A percentile compares a stretch with the other conserved stretches of the same genome.
Evolutionary conservation across 1,140 invertebrate species (phyloP).

Genomic region (Armadillidium nasatum): DNA sequence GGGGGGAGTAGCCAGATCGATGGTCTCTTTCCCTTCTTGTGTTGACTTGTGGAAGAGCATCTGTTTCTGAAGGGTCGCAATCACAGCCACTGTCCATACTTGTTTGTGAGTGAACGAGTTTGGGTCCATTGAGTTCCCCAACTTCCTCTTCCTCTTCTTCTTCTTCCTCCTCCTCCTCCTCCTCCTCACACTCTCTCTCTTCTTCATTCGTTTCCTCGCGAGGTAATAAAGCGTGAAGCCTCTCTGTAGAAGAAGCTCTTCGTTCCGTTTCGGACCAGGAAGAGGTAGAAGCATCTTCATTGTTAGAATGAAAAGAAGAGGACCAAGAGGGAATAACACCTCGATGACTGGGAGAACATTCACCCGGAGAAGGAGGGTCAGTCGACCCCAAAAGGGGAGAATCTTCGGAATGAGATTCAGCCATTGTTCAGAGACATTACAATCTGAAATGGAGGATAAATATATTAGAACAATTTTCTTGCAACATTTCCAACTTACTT

Average conservation of each 20-base stretch:
- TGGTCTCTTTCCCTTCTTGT: neutral
- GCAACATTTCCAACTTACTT: no score
- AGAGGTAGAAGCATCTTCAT: neutral
- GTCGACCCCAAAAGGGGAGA: neutral
- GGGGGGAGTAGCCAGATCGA: neutral
- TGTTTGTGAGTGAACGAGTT: neutral
- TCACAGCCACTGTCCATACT: constrained; percentile 8
- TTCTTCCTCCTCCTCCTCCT: no score
- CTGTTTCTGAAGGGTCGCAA: neutral
- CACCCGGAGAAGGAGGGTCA: neutral
- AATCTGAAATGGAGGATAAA: neutral
- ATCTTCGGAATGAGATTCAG: constrained; percentile 4
- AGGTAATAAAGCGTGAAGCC: neutral
- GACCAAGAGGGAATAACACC: neutral
- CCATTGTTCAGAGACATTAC: neutral
- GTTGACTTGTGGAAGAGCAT: neutral
- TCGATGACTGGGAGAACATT: neutral
- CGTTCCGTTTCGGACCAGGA: neutral
- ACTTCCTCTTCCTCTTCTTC: no score
- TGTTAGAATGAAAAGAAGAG: neutral
- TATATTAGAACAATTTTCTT: no score
- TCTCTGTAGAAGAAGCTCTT: neutral
- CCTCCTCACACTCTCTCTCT: no score
- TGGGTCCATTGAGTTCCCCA: neutral
- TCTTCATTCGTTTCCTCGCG: no score